These are phyloP conservation scores for Cervus canadensis DNA, from an alignment of 2,113 vertebrate species.

Conservation along the genomic window DNA sequence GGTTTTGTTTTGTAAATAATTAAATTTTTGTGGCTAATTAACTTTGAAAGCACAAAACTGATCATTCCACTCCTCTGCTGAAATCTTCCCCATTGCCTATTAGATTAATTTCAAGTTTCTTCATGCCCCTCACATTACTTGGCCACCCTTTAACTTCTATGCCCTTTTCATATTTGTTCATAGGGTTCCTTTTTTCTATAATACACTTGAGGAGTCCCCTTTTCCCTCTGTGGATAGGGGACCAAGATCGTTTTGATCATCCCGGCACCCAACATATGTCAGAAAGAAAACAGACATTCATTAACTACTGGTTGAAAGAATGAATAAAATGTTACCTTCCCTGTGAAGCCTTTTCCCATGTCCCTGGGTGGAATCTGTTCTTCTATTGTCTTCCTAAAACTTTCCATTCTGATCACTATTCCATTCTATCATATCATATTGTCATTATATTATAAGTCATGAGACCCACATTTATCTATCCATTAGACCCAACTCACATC, in stretches of 20 bases:
- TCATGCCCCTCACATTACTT: background rate
- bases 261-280: background rate
- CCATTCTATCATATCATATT: too few species aligned
- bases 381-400: background rate
- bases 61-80: background rate
- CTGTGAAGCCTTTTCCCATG: background rate
- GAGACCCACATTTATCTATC: background rate
- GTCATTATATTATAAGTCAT: background rate
- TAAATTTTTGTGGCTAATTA: slow-evolving; percentile 34
- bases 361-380: background rate
- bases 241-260: background rate
- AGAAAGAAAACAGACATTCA: background rate
- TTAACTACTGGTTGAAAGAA: slow-evolving; percentile 4
- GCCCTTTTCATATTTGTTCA: background rate
- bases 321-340: background rate
- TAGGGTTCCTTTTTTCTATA: background rate
- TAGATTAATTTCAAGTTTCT: slow-evolving; percentile 16
- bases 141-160: background rate
- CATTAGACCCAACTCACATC: background rate
- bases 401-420: background rate
- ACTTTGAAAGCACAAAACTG: slow-evolving; percentile 15
- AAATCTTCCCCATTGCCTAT: background rate
- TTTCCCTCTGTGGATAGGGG: background rate
- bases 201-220: background rate
- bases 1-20: slow-evolving; percentile 19